Percentiles rank a stretch among this genome's conserved stretches.
Evolutionary conservation across 2,797 vertebrate genomes (phyloP).

Genomic region (Mormyrops boulengeri): DNA sequence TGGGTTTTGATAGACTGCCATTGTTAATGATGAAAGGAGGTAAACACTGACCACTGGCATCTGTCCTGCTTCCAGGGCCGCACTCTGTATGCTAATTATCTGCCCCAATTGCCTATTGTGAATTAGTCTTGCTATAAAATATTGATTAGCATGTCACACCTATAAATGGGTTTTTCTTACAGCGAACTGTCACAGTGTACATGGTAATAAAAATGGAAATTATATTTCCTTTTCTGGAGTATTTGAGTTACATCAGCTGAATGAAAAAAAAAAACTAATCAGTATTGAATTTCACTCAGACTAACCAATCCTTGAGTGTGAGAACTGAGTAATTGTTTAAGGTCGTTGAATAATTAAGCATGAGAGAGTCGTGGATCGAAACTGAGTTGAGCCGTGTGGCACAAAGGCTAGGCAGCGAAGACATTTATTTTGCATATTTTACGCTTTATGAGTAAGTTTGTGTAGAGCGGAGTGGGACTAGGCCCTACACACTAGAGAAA

Average conservation of each 20-base stretch:
- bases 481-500: not conserved
- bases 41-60: not conserved
- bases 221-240: not conserved
- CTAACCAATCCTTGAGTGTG: not conserved
- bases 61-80: not conserved
- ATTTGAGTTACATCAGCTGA: not conserved
- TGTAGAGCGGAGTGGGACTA: not conserved
- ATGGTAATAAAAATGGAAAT: not conserved
- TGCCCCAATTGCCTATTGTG: not conserved
- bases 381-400: not conserved
- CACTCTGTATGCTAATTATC: not conserved
- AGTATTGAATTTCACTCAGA: not conserved
- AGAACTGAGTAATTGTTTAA: not conserved
- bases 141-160: not conserved
- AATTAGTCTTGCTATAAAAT: not conserved
- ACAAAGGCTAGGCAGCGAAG: not conserved
- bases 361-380: not conserved
- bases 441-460: not conserved
- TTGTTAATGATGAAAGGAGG: not conserved
- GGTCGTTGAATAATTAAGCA: not conserved
- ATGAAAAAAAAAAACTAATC: not conserved
- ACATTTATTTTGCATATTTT: not conserved
- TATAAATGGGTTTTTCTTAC: not conserved
- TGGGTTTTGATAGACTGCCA: not conserved
- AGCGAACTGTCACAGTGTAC: not conserved